These are phyloP conservation scores for Drosophila nannoptera DNA, from an alignment of 1,140 invertebrate species.

Conservation along the genomic window DNA sequence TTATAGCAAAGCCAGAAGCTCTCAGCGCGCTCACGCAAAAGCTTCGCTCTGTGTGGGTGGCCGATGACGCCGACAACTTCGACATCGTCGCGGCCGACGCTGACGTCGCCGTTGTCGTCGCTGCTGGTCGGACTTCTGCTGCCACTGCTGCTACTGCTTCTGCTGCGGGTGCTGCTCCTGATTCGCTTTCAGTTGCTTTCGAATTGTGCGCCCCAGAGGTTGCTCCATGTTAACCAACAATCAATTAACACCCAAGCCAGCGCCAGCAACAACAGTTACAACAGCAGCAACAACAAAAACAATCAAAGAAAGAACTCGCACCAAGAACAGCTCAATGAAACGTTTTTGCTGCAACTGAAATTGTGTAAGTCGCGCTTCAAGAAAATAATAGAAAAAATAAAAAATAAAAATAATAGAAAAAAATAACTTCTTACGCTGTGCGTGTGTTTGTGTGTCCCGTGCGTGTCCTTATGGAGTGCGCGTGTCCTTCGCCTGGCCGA, in stretches of 20 bases:
- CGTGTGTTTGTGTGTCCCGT: slow-evolving; percentile 12
- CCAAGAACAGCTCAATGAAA: slow-evolving; percentile 11
- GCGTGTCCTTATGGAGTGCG: slow-evolving; percentile 39
- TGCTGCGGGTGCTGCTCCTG: no score
- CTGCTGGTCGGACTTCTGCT: no score
- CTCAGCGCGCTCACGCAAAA: slow-evolving; percentile 37
- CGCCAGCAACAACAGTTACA: slow-evolving; percentile 13
- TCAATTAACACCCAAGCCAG: slow-evolving; percentile 28
- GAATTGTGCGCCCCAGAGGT: slow-evolving; percentile 70
- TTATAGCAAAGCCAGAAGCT: slow-evolving; percentile 50
- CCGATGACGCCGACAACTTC: background rate
- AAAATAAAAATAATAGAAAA: slow-evolving; percentile 5
- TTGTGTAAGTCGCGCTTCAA: slow-evolving; percentile 30
- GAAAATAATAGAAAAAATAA: slow-evolving; percentile 7
- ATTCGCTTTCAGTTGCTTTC: slow-evolving; percentile 68
- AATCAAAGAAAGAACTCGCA: background rate
- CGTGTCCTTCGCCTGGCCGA: slow-evolving; percentile 48
- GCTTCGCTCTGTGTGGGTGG: slow-evolving; percentile 42
- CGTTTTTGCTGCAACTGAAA: slow-evolving; percentile 17
- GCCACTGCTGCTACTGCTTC: no score
- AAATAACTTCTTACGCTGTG: background rate
- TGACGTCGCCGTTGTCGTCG: slow-evolving; percentile 15
- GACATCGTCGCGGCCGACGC: background rate
- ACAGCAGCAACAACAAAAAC: slow-evolving; percentile 6
- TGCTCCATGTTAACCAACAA: slow-evolving; percentile 38